Conservation (phyloP, 2,113 vertebrate species). For the Tetrax tetrax region DNA sequence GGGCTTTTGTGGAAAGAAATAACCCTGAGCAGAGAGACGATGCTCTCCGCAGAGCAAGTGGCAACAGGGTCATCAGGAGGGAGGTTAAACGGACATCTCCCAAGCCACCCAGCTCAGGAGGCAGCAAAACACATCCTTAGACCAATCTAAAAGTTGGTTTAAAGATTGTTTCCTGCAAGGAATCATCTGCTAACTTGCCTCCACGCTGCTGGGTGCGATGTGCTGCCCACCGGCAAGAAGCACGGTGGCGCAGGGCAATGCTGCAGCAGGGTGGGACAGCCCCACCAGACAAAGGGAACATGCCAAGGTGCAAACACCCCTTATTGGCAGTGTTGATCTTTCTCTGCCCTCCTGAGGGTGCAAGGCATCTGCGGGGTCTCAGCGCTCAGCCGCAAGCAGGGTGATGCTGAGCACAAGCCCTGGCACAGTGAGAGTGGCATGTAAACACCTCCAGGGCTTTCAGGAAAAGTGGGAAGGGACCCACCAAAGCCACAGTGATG, state of each 20-base stretch:
- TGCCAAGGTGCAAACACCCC: background rate
- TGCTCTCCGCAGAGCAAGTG: fast-evolving
- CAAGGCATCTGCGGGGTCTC: background rate
- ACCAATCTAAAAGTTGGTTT: background rate
- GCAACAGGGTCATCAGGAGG: background rate
- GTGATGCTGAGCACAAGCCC: fast-evolving
- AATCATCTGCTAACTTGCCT: fast-evolving
- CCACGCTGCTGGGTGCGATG: fast-evolving
- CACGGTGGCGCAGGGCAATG: fast-evolving
- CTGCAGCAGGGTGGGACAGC: background rate
- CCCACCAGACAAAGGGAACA: fast-evolving
- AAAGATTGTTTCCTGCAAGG: background rate
- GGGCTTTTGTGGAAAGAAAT: background rate
- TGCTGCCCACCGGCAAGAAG: fast-evolving
- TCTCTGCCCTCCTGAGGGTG: background rate
- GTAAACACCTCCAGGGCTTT: background rate
- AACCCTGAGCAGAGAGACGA: background rate
- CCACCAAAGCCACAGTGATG: background rate
- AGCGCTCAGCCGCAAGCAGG: background rate
- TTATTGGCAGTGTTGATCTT: background rate
- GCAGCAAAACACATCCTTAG: background rate
- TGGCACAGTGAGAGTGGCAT: fast-evolving
- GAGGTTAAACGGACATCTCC: background rate
- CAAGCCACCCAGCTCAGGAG: background rate
- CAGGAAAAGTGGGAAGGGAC: background rate